phyloP scores from a whole-genome alignment of 2,888 invertebrate species.

The Monoplex corrugatus region DNA sequence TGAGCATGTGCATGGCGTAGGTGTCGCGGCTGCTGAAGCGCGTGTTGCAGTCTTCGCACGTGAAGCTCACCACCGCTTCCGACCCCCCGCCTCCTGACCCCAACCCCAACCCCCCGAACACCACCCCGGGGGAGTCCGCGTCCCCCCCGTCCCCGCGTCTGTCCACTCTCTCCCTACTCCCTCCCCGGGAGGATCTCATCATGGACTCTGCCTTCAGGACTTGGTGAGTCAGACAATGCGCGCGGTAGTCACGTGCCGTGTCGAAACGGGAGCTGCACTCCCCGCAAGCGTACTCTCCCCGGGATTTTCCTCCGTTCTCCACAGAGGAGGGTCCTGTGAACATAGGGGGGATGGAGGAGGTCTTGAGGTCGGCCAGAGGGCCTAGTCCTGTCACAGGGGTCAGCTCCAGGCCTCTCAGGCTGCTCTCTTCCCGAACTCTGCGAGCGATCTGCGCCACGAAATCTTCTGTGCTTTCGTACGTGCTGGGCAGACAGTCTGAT shows the following conservation, averaged over 20 bases:
- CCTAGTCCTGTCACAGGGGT: constrained; percentile 29
- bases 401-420: constrained; percentile 2
- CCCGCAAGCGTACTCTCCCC: constrained; percentile 55
- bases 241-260: constrained; percentile 52
- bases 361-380: constrained; percentile 27
- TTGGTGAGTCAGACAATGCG: constrained; percentile 51
- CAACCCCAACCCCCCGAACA: constrained; percentile 34
- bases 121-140: constrained; percentile 21
- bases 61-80: constrained; percentile 65
- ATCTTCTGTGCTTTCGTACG: neutral
- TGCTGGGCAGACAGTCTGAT: neutral
- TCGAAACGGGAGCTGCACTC: constrained; percentile 64
- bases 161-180: neutral
- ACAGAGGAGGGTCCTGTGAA: neutral
- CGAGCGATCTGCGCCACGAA: constrained; percentile 38
- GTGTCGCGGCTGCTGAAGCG: constrained; percentile 79
- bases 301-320: constrained; percentile 37
- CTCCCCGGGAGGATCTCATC: constrained; percentile 43
- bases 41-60: constrained; percentile 79
- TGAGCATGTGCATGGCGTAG: constrained; percentile 82
- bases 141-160: constrained; percentile 23
- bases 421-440: constrained; percentile 25
- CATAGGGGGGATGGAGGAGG: neutral
- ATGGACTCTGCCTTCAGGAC: constrained; percentile 41
- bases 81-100: constrained; percentile 42